Percentiles rank a stretch among this genome's conserved stretches.
These are phyloP conservation scores for Tenualosa thibaudeaui DNA, from an alignment of 2,797 vertebrate species.

Conservation along the genomic window DNA sequence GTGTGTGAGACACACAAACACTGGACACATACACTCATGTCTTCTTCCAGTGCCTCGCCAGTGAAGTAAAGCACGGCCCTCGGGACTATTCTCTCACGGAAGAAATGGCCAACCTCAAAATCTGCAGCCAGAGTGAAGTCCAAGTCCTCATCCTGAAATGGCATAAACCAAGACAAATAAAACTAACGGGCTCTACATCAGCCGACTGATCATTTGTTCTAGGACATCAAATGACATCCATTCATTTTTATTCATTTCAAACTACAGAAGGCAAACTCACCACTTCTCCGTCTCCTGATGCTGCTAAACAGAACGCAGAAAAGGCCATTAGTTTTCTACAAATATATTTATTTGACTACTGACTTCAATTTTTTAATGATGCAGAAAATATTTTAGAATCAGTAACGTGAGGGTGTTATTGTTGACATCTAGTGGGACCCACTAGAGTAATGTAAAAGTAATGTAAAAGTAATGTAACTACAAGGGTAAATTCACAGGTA, in stretches of 20 bases:
- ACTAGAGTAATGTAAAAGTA: too few species aligned
- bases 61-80: slow-evolving; percentile 97
- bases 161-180: not conserved
- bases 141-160: slow-evolving; percentile 89
- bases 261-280: not conserved
- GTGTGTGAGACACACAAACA: too few species aligned
- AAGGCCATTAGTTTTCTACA: not conserved
- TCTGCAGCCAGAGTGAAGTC: slow-evolving; percentile 92
- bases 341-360: not conserved
- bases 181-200: not conserved
- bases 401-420: not conserved
- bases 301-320: not conserved
- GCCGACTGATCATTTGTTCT: not conserved
- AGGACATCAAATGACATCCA: not conserved
- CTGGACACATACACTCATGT: slow-evolving; percentile 84
- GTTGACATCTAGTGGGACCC: not conserved
- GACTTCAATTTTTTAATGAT: not conserved
- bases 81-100: slow-evolving; percentile 95
- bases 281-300: slow-evolving; percentile 4
- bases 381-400: not conserved
- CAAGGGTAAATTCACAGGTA: not conserved
- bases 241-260: not conserved
- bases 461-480: not conserved
- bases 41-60: slow-evolving; percentile 94
- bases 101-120: slow-evolving; percentile 97